Percentiles rank a stretch among this genome's conserved stretches.
phyloP scores from a whole-genome alignment of 2,797 vertebrate genomes.

The Propithecus perrieri region DNA sequence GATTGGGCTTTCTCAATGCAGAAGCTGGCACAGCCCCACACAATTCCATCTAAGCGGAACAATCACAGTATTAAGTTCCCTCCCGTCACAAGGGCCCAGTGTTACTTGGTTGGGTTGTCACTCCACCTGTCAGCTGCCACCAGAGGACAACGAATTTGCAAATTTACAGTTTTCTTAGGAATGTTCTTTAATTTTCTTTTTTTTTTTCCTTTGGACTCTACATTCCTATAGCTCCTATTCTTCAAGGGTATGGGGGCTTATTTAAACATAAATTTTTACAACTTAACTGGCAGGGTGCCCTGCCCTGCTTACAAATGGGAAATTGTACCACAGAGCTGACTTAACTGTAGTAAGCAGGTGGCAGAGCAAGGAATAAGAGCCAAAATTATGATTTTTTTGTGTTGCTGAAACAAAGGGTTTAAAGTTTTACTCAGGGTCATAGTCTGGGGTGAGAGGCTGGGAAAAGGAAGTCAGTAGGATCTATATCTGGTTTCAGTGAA shows the following conservation, averaged over 20 bases:
- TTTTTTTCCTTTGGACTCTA: conserved; percentile 50
- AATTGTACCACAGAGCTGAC: neutral
- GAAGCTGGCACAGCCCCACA: conserved; percentile 62
- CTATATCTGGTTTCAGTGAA: neutral
- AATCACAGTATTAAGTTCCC: conserved; percentile 79
- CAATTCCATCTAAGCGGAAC: conserved; percentile 77
- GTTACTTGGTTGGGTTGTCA: conserved; percentile 69
- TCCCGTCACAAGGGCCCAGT: conserved; percentile 78
- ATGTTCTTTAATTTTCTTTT: conserved; percentile 62
- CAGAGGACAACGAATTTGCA: conserved; percentile 65
- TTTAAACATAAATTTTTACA: conserved; percentile 39
- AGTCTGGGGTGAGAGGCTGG: neutral
- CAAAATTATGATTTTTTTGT: neutral
- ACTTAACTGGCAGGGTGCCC: conserved; percentile 6
- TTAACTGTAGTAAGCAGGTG: conserved; percentile 16
- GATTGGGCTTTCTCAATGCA: conserved; percentile 75
- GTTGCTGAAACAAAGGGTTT: neutral
- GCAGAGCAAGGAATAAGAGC: conserved; percentile 14
- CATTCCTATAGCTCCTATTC: neutral
- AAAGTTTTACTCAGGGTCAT: neutral
- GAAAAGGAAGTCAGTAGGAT: neutral
- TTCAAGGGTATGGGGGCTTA: conserved; percentile 4
- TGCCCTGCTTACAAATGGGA: conserved; percentile 11
- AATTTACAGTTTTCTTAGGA: conserved; percentile 77
- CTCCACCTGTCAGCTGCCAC: conserved; percentile 73